Conservation (phyloP, 2,888 invertebrate genomes). For the Acrocera orbiculus region DNA sequence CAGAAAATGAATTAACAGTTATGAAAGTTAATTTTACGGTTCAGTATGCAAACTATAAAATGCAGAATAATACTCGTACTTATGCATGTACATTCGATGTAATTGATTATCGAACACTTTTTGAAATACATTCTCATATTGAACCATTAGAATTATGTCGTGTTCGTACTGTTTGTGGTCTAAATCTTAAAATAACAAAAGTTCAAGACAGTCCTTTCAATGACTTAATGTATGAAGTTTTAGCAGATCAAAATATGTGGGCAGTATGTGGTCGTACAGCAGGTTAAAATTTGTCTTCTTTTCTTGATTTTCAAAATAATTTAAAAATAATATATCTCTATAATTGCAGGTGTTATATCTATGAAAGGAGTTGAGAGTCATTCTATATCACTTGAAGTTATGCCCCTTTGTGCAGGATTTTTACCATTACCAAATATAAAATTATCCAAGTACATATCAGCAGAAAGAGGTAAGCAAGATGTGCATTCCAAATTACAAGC, state of each 20-base stretch:
- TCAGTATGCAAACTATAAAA: slow-evolving; percentile 34
- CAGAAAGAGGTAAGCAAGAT: slow-evolving; percentile 39
- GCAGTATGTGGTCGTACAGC: slow-evolving; percentile 81
- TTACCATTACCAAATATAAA: slow-evolving; percentile 75
- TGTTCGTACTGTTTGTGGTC: slow-evolving; percentile 72
- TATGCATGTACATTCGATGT: slow-evolving; percentile 61
- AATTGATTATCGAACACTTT: slow-evolving; percentile 69
- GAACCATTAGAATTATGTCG: slow-evolving; percentile 78
- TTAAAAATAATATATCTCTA: slow-evolving; percentile 1
- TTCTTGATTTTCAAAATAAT: neutral
- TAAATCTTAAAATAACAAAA: slow-evolving; percentile 54
- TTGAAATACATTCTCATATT: slow-evolving; percentile 46
- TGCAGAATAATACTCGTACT: slow-evolving; percentile 25
- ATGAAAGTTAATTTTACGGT: slow-evolving; percentile 47
- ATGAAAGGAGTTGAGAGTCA: slow-evolving; percentile 51
- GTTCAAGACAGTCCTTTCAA: slow-evolving; percentile 31
- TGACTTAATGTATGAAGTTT: slow-evolving; percentile 77
- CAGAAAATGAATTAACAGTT: slow-evolving; percentile 37
- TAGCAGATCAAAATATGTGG: slow-evolving; percentile 86
- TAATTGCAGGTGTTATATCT: slow-evolving; percentile 45
- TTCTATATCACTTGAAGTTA: slow-evolving; percentile 67
- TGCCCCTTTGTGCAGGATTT: slow-evolving; percentile 83
- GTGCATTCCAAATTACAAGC: slow-evolving; percentile 68
- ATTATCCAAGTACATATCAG: slow-evolving; percentile 77
- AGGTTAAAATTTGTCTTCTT: slow-evolving; percentile 34